Evolutionary conservation across 2,113 vertebrate species (phyloP), one percentile per base, ranked within the genome.

Genomic region (Pachypanchax playfairii): DNA sequence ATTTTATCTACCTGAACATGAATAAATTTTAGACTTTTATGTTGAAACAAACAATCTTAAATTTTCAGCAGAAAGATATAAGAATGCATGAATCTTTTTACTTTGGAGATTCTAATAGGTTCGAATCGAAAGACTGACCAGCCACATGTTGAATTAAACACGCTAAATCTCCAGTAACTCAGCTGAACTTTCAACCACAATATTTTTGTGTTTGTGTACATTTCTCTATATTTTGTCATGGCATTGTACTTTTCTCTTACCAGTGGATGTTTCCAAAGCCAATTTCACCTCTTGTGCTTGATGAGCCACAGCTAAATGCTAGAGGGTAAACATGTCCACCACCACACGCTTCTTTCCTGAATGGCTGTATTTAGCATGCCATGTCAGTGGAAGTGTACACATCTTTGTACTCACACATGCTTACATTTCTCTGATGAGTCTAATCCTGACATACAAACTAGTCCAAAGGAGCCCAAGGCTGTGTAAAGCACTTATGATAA

Each of bases 401-500:
- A 70, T 63, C 18, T 65, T 64, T 65, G 71, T 71, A 82, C 55
- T 85, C 63, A 66, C 67, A 79, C 69, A 70, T 59, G 58, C 73
- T 80, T 51, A 59, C 77, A 72, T 62, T 64, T 77, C 41, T 73
- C 57, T 85, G 79, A 83, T 84, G 75, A 78, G 78, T 75, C 57
- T 67, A 81, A 75, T 84, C 52, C 39, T 84, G 76, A 87, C 83
- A 88, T 61, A 51, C 64, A 85, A 80, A 79, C 68, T 62, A 78
- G 35, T 84, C 70, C 60, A 65, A 58, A 58, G 75, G 65, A 75
- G 67, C 66, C 65, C 31, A 68, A 62, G 35, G 74, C 70, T 65
- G 71, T 73, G 81, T 87, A 84, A 79, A 82, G 72, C 79, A 75
- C 57, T 83, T 86, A 80, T 83, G 85, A 85, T 88, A 87, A 86